phyloP scores from a whole-genome alignment of 2,113 vertebrate species.

The Serinus canaria region DNA sequence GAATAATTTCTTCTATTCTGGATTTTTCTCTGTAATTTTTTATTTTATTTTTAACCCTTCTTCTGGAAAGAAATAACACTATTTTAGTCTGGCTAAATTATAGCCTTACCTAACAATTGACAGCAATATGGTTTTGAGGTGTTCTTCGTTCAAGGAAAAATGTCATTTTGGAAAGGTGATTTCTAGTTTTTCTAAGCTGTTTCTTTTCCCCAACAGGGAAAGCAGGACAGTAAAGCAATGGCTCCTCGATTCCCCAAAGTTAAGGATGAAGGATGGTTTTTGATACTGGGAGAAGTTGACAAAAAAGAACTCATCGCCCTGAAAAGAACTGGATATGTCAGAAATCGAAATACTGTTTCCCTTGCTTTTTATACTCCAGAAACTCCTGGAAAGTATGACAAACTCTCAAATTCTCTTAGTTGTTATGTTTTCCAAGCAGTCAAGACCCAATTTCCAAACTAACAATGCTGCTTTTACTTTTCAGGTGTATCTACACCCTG shows the following conservation, averaged over 20 bases:
- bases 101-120: not conserved
- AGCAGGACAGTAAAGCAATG: constrained; percentile 87
- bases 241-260: constrained; percentile 89
- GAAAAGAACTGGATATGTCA: constrained; percentile 89
- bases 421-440: not conserved
- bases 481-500: constrained; percentile 93
- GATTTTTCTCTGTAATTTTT: not conserved
- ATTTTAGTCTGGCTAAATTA: not conserved
- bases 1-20: not conserved
- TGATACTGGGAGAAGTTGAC: constrained; percentile 92
- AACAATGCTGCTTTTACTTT: not conserved
- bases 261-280: constrained; percentile 97
- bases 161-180: not conserved
- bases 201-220: constrained; percentile 79
- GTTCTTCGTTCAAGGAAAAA: not conserved
- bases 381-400: constrained; percentile 85
- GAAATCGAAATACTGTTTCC: constrained; percentile 74
- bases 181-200: not conserved
- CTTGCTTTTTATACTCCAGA: constrained; percentile 94
- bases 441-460: not conserved
- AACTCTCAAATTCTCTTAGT: not conserved
- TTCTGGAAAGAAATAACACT: not conserved
- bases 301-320: constrained; percentile 89
- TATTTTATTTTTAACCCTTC: not conserved
- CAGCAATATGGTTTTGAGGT: not conserved